phyloP scores from a whole-genome alignment of 2,888 invertebrate genomes.

The Ypsolopha scabrella region DNA sequence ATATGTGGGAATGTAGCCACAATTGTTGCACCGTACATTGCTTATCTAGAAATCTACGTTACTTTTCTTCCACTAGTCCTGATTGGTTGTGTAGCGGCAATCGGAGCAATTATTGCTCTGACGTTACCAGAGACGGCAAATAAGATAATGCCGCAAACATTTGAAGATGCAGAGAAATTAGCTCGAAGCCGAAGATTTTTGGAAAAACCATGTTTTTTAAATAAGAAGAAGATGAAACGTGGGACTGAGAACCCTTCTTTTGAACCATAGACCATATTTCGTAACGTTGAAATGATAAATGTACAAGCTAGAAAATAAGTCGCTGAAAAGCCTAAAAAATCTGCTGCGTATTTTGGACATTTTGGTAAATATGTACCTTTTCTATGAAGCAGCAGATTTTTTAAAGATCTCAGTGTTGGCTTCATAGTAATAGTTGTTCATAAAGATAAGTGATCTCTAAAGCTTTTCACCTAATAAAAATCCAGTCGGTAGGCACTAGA shows the following conservation, averaged over 20 bases:
- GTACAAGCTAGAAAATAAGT: too few relatives aligned
- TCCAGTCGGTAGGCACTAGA: too few relatives aligned
- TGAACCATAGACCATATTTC: background rate
- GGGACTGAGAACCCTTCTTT: background rate
- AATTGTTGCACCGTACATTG: slow-evolving; percentile 45
- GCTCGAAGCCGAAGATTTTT: slow-evolving; percentile 28
- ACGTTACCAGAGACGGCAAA: slow-evolving; percentile 43
- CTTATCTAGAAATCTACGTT: slow-evolving; percentile 30
- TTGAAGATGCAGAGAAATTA: slow-evolving; percentile 41
- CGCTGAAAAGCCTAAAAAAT: too few relatives aligned
- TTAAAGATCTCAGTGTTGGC: too few relatives aligned
- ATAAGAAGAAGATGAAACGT: background rate
- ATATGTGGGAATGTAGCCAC: slow-evolving; percentile 37
- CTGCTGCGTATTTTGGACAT: too few relatives aligned
- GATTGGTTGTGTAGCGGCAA: slow-evolving; percentile 22
- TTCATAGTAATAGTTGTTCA: too few relatives aligned
- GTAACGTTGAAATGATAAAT: too few relatives aligned
- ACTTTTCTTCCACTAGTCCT: slow-evolving; percentile 39
- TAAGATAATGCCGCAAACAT: slow-evolving; percentile 46
- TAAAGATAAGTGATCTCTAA: too few relatives aligned
- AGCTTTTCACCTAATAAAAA: too few relatives aligned
- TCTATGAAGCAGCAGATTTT: too few relatives aligned
- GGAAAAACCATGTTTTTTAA: slow-evolving; percentile 26
- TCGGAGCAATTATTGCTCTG: slow-evolving; percentile 25
- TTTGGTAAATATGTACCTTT: too few relatives aligned